A percentile compares a stretch with the other conserved stretches of the same genome.
Conservation (phyloP, 2,797 vertebrate genomes). For the Molossus molossus region DNA sequence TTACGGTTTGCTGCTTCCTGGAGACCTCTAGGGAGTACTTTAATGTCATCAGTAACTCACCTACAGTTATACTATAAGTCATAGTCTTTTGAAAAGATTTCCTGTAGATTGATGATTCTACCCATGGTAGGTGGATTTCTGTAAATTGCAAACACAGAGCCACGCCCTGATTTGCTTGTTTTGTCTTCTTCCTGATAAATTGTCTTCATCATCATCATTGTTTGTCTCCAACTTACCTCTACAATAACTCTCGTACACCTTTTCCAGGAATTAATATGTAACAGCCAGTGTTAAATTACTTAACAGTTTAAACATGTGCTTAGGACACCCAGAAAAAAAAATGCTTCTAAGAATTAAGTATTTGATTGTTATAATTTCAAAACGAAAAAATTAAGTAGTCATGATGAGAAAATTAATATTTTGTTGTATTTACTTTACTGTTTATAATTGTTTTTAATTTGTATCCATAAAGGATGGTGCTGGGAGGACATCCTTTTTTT, state of each 20-base stretch:
- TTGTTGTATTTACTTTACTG: conserved; percentile 42
- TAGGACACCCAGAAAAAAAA: conserved; percentile 28
- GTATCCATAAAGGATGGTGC: conserved; percentile 26
- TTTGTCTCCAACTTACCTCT: conserved; percentile 48
- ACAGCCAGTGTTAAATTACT: conserved; percentile 16
- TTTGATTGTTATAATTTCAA: background rate
- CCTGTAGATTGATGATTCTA: conserved; percentile 32
- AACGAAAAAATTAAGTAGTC: conserved; percentile 38
- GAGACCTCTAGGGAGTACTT: conserved; percentile 20
- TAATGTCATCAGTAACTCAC: conserved; percentile 39
- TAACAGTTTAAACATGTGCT: conserved; percentile 40
- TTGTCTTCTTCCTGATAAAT: conserved; percentile 61
- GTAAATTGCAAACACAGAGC: conserved; percentile 35
- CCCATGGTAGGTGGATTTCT: background rate
- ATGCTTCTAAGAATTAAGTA: conserved; percentile 32
- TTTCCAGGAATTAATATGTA: conserved; percentile 68
- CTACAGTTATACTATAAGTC: background rate
- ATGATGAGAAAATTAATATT: background rate
- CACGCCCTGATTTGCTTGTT: conserved; percentile 8
- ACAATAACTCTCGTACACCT: conserved; percentile 24
- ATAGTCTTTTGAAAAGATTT: conserved; percentile 45
- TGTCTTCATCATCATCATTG: conserved; percentile 22
- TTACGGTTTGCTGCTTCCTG: conserved; percentile 68
- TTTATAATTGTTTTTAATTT: conserved; percentile 46
- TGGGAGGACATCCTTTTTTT: background rate